Evolutionary conservation across 2,797 vertebrate species (phyloP), one percentile per base, ranked within the genome.

Genomic region (Coregonus ussuriensis): DNA sequence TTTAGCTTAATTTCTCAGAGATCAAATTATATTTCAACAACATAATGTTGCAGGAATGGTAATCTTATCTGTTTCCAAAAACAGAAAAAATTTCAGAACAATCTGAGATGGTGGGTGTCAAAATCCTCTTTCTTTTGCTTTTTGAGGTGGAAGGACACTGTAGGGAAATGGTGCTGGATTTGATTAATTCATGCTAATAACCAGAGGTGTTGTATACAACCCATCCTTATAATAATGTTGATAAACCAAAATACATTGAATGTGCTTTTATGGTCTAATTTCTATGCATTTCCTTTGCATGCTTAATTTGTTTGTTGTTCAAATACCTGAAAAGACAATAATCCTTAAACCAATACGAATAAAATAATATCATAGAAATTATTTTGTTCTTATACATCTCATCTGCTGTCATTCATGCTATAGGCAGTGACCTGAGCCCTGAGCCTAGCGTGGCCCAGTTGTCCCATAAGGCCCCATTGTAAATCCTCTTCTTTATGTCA

Each of bases 391-490:
- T 29, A 66, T 21, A 29, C 63, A 33, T 15, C 56, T 66, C 29
- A 33, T 59, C 18, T 21, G 16, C 63, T 66, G 14, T 68, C 78
- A 1, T 67, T 68, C 79, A 72, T 72, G 51, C 54, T 59, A n/a
- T n/a, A 18, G 54, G n/a, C 16, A 18, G 54, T 59, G 13, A 37
- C n/a, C 66, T 41, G 16, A 84, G 78, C 85, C 63, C 62, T 75
- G 54, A 83, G 78, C 86, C 59, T 59, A 75, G 54, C 52, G 63
- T 31, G 25, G 29, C 4, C 3, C 13, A 3, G 15, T n/a, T 33
- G 29, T 62, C 72, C 69, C 74, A 66, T 25, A 51, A 72, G 74
- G 69, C 51, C 71, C 74, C 74, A 82, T 66, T 62, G 68, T 16
- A 59, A n/a, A 62, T 16, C 72, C 74, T 74, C 9, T 59, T 56